Evolutionary conservation across 2,797 vertebrate species (phyloP).

Genomic region (Hybognathus amarus): DNA sequence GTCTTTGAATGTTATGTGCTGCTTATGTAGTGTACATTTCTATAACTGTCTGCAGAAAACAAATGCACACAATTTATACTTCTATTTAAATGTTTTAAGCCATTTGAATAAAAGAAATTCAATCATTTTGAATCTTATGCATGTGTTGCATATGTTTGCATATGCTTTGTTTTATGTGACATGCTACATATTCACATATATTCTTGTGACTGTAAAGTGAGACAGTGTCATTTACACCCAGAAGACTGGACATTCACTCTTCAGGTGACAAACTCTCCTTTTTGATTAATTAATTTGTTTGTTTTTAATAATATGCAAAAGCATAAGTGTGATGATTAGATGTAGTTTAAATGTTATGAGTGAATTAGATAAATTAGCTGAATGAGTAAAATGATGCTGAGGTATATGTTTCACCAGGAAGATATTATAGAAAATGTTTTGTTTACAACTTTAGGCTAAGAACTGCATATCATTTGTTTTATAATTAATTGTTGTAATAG

Average conservation of each 20-base stretch:
- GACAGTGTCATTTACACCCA: not conserved
- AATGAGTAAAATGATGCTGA: not conserved
- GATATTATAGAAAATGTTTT: too few species aligned
- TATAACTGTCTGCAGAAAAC: not conserved
- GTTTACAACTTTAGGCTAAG: not conserved
- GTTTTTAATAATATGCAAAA: not conserved
- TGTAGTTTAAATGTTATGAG: not conserved
- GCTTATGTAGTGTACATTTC: not conserved
- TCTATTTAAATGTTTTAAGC: slow-evolving; percentile 1
- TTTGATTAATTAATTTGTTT: not conserved
- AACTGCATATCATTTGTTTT: not conserved
- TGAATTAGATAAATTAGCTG: not conserved
- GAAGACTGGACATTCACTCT: not conserved
- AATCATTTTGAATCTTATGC: too few species aligned
- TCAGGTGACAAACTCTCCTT: not conserved
- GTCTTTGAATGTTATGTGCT: not conserved
- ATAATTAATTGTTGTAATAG: not conserved
- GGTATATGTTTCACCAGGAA: not conserved
- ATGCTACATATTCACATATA: not conserved
- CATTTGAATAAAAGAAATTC: not conserved
- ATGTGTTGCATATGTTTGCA: slow-evolving; percentile 4
- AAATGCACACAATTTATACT: not conserved
- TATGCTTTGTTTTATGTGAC: slow-evolving; percentile 15
- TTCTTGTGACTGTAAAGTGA: slow-evolving; percentile 7
- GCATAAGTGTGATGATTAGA: not conserved